Conservation (phyloP, 2,888 invertebrate species). For the Synanthedon tipuliformis region DNA sequence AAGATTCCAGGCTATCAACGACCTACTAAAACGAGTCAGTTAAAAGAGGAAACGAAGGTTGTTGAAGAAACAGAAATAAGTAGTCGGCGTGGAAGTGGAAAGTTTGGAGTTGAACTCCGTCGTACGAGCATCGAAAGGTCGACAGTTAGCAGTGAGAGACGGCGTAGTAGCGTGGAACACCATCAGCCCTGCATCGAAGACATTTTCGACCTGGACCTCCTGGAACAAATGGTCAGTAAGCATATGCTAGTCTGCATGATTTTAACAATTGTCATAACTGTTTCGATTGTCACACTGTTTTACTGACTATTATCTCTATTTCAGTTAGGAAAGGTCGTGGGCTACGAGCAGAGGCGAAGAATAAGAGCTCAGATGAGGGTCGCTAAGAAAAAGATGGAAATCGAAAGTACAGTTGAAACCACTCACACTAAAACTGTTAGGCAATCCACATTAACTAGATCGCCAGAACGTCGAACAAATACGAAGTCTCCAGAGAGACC, state of each 20-base stretch:
- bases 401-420: conserved; percentile 20
- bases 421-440: conserved; percentile 26
- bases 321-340: conserved; percentile 79
- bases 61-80: conserved; percentile 51
- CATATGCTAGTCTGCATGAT: conserved; percentile 15
- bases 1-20: conserved; percentile 46
- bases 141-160: conserved; percentile 50
- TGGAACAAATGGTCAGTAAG: conserved; percentile 77
- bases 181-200: conserved; percentile 75
- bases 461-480: conserved; percentile 18
- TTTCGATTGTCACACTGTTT: conserved; percentile 14
- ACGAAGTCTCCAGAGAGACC: conserved; percentile 30
- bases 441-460: conserved; percentile 22
- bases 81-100: conserved; percentile 67
- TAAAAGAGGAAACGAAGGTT: conserved; percentile 41
- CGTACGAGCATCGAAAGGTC: conserved; percentile 68
- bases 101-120: conserved; percentile 77
- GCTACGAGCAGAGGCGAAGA: conserved; percentile 81
- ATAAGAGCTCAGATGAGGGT: conserved; percentile 82
- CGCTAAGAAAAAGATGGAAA: conserved; percentile 73
- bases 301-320: conserved; percentile 32
- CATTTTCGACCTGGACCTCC: conserved; percentile 76
- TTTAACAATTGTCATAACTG: conserved; percentile 15
- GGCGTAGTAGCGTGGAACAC: conserved; percentile 60
- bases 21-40: conserved; percentile 50